phyloP scores from a whole-genome alignment of 2,888 invertebrate species.

The Luperina nickerlii region DNA sequence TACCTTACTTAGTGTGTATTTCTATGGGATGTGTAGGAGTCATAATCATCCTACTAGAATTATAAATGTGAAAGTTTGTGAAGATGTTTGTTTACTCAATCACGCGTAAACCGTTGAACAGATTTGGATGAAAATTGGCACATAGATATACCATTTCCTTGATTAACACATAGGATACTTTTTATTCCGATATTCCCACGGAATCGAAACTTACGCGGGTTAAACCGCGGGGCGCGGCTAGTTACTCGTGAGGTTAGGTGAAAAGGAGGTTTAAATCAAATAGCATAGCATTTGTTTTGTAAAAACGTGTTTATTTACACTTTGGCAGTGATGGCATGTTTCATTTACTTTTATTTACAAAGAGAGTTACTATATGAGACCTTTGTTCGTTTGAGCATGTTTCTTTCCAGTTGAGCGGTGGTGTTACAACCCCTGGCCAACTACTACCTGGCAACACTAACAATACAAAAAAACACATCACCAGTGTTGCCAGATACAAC shows the following conservation, averaged over 20 bases:
- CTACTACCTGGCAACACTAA: constrained; percentile 67
- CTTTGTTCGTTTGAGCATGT: constrained; percentile 79
- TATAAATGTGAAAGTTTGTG: no score
- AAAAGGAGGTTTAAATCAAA: constrained; percentile 33
- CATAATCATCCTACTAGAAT: no score
- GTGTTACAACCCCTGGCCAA: constrained; percentile 66
- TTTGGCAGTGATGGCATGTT: constrained; percentile 90
- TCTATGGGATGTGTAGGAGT: neutral
- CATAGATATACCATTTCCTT: no score
- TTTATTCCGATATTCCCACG: no score
- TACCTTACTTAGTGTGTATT: neutral
- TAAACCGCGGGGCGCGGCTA: no score
- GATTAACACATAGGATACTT: no score
- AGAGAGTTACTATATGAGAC: constrained; percentile 89
- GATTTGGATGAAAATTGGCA: no score
- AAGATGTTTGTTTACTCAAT: no score
- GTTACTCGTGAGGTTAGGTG: neutral
- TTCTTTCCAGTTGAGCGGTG: constrained; percentile 70
- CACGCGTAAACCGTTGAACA: no score
- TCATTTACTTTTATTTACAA: constrained; percentile 82
- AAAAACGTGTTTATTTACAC: constrained; percentile 88
- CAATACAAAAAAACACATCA: constrained; percentile 49
- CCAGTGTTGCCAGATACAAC: constrained; percentile 70
- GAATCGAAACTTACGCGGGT: no score
- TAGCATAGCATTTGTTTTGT: constrained; percentile 63